Base-by-base conservation (phyloP, 2,888 invertebrate species). In the Apamea crenata region DNA sequence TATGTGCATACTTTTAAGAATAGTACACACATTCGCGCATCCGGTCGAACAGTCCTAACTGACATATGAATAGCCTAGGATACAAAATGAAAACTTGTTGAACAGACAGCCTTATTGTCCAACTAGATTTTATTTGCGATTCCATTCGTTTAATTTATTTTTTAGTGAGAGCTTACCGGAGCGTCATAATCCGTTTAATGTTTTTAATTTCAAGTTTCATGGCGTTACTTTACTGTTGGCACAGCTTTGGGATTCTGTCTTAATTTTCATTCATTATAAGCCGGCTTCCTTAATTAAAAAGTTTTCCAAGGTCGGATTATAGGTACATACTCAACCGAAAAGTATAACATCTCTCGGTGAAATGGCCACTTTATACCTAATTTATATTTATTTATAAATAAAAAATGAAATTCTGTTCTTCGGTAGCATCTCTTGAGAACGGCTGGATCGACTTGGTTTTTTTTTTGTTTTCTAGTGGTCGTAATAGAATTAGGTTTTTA, bases 91-190 rank as follows among this genome's bases (percentile, higher is more conserved):
- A 69, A 69, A 44, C 65, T 53, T 25, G 16, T 80, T 73, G 40
- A 36, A 74, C 53, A 73, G n/a, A 53, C 68, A 84, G 29, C 36
- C n/a, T 21, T 14, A 53, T 61, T 70, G 59, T 73, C 29, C 21
- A 59, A 53, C 53, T 70, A 61, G 36, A 77, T 65, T 36, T 56
- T 32, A 69, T 21, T 65, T 53, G 21, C 36, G 25, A 84, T 40
- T 36, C n/a, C 12, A 56, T 71, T 70, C 53, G 18, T 70, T 74
- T 40, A n/a, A 44, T 65, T 80, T 84, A n/a, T 84, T 84, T 80
- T 80, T 66, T 69, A 80, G 36, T 18, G n/a, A 47, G n/a, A 21
- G 40, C 40, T 69, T 65, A 61, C 36, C 44, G 25, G 44, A 36
- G 59, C 36, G 44, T 53, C 53, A 32, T 81, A 74, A 82, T 71